Evolutionary conservation across 2,797 vertebrate species (phyloP).

Genomic region (Bovichtus diacanthus): DNA sequence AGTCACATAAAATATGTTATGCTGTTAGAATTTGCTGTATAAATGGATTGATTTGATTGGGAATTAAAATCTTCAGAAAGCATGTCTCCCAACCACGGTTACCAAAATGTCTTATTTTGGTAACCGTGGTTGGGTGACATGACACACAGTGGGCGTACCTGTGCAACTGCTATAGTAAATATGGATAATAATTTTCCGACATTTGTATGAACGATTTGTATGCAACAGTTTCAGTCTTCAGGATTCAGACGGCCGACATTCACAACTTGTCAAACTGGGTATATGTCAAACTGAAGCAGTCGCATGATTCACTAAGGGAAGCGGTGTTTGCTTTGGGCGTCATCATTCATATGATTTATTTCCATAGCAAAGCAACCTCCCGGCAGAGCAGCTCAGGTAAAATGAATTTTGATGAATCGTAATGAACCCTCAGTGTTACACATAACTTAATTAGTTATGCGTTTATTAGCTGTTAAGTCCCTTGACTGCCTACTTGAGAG

Average conservation of each 20-base stretch:
- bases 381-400: constrained; percentile 31
- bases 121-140: not conserved
- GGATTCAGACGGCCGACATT: not conserved
- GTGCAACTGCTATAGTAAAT: not conserved
- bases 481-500: not conserved
- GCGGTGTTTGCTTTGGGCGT: constrained; percentile 11
- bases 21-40: not conserved
- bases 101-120: not conserved
- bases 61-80: not conserved
- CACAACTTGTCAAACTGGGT: constrained; percentile 1
- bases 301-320: not conserved
- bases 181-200: not conserved
- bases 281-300: not conserved
- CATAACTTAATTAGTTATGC: constrained; percentile 40
- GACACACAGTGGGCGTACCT: not conserved
- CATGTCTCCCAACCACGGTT: too few relatives aligned
- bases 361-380: constrained; percentile 23
- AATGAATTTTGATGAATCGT: constrained; percentile 44
- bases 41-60: not conserved
- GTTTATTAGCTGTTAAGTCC: constrained; percentile 33
- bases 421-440: constrained; percentile 33
- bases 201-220: not conserved
- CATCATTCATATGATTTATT: constrained; percentile 34
- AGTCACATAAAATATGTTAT: not conserved
- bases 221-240: not conserved